These are phyloP conservation scores for Crocallis elinguaria DNA, from an alignment of 2,888 invertebrate species.

Conservation along the genomic window DNA sequence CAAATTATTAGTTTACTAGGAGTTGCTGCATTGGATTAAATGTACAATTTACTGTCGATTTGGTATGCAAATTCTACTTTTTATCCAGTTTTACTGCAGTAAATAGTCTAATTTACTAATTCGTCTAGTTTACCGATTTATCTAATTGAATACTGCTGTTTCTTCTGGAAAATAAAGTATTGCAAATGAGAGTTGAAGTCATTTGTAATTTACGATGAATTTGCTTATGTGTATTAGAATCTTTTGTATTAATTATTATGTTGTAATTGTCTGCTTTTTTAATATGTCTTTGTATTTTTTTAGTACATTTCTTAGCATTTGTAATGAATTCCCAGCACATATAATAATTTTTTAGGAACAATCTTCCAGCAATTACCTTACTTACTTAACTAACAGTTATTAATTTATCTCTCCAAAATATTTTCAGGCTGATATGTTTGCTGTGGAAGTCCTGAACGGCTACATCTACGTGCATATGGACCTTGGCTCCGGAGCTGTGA, in stretches of 20 bases:
- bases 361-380: too few relatives aligned
- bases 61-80: background rate
- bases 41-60: background rate
- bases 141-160: too few relatives aligned
- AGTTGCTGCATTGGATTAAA: constrained; percentile 15
- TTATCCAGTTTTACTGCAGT: too few relatives aligned
- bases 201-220: background rate
- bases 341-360: too few relatives aligned
- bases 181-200: too few relatives aligned
- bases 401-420: background rate
- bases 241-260: background rate
- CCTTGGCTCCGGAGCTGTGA: constrained; percentile 95
- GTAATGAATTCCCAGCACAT: too few relatives aligned
- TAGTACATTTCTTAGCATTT: too few relatives aligned
- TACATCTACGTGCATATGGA: constrained; percentile 97
- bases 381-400: too few relatives aligned
- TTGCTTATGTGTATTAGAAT: background rate
- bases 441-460: constrained; percentile 96
- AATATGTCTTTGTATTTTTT: background rate
- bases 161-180: too few relatives aligned
- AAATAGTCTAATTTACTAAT: too few relatives aligned
- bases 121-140: too few relatives aligned
- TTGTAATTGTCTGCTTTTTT: background rate
- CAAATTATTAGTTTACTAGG: constrained; percentile 12
- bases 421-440: constrained; percentile 93